Evolutionary conservation across 2,113 vertebrate species (phyloP), one percentile per base, ranked within the genome.

Genomic region (Budorcas taxicolor): DNA sequence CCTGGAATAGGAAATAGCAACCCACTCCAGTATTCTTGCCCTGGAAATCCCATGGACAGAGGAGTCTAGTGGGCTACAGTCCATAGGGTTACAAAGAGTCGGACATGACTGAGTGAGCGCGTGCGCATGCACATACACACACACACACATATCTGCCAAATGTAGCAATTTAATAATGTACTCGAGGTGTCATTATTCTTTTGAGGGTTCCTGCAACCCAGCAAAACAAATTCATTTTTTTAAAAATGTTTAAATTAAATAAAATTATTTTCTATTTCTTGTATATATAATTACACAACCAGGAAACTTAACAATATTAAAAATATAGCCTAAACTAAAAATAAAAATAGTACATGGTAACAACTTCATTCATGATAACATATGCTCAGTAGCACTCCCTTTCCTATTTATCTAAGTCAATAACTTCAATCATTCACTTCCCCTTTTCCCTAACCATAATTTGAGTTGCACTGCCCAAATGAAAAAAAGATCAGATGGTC

Each of bases 351-450:
- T 52, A 25, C 33, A 57, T 45, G 7, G 0, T 31, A 83, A 96
- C 13, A 83, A 58, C 14, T 84, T 90, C 25, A 45, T 29, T 97
- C 47, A 80, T 43, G n/a, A 52, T n/a, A 93, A 29, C 64, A 83
- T 45, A 95, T 21, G 36, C 13, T 60, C 33, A 80, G 55, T 67
- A 82, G 47, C 3, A 40, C 4, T 33, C 3, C n/a, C 45, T 62
- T 87, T 62, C 50, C 31, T 64, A 13, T 91, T 90, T 91, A 55
- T 88, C 9, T 40, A 62, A 92, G 23, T 33, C 40, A 47, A 7
- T 52, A 8, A 93, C 62, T 92, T 86, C 12, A 81, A 7, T 55
- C 47, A 84, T 67, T 94, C 11, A 33, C 36, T 95, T 90, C 25
- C 45, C 25, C 23, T 45, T 43, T 3, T 83, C 25, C n/a, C 13